A percentile compares a stretch with the other conserved stretches of the same genome.
Conservation (phyloP, 2,113 vertebrate species). For the Clarias batrachus region DNA sequence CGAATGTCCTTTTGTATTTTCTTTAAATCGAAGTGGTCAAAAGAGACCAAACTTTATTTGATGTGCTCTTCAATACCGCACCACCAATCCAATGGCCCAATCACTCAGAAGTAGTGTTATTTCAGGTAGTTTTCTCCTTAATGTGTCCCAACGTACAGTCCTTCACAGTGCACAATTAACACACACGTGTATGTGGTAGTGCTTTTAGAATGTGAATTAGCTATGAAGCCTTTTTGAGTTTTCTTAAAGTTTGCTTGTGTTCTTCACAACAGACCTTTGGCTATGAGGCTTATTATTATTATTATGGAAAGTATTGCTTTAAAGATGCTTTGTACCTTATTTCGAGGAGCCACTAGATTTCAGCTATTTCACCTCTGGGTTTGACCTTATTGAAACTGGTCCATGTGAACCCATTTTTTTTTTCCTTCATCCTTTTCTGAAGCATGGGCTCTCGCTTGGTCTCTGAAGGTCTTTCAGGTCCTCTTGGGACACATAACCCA, state of each 20-base stretch:
- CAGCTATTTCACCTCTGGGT: conserved; percentile 45
- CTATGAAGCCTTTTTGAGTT: background rate
- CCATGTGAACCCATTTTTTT: conserved; percentile 41
- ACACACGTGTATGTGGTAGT: background rate
- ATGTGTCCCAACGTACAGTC: background rate
- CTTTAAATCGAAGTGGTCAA: background rate
- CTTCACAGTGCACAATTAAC: background rate
- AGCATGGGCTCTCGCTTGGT: conserved; percentile 46
- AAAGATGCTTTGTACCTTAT: conserved; percentile 18
- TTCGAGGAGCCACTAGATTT: conserved; percentile 28
- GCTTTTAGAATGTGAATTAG: background rate
- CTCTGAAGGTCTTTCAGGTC: conserved; percentile 50
- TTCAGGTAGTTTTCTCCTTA: conserved; percentile 22
- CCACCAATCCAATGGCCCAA: conserved; percentile 9
- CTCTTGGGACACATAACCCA: conserved; percentile 57
- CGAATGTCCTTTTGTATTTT: background rate
- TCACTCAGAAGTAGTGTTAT: conserved; percentile 18
- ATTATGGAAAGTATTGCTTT: conserved; percentile 20
- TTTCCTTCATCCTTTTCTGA: conserved; percentile 32
- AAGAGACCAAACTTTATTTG: conserved; percentile 16
- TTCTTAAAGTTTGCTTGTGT: background rate
- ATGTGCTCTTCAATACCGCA: background rate
- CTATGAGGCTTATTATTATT: conserved; percentile 19
- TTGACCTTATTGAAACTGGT: conserved; percentile 53
- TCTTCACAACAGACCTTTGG: background rate